A percentile compares a stretch with the other conserved stretches of the same genome.
Evolutionary conservation across 30 jellyfish, hydroid and myxozoan genomes (phyloP).

Genomic region (Phacellophora camtschatica): DNA sequence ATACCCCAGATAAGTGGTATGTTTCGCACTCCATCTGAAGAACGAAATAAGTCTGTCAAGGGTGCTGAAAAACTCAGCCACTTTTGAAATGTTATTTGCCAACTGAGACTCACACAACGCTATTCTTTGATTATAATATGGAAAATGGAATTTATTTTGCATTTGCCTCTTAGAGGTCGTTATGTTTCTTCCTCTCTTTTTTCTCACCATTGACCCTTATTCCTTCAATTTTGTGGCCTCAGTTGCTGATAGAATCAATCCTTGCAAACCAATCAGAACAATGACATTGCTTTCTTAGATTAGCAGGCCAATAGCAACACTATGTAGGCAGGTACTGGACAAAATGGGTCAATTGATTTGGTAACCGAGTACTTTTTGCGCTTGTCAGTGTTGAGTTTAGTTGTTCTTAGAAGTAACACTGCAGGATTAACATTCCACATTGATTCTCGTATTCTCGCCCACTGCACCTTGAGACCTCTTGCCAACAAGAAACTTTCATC

Average conservation of each 20-base stretch:
- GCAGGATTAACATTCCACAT: slow-evolving; percentile 55
- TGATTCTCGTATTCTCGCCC: slow-evolving; percentile 22
- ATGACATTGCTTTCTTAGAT: no score
- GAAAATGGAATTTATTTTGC: background rate
- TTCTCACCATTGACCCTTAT: no score
- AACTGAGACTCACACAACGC: slow-evolving; percentile 10
- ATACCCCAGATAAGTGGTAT: slow-evolving; percentile 11
- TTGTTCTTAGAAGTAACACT: slow-evolving; percentile 19
- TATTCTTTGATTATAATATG: slow-evolving; percentile 20
- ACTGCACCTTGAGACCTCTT: slow-evolving; percentile 23
- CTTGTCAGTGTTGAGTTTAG: slow-evolving; percentile 15
- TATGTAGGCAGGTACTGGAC: background rate
- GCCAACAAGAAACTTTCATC: slow-evolving; percentile 31
- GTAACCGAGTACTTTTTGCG: slow-evolving; percentile 22
- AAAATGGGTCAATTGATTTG: slow-evolving; percentile 13
- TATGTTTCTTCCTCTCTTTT: slow-evolving; percentile 3
- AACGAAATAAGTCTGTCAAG: slow-evolving; percentile 19
- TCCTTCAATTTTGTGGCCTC: no score
- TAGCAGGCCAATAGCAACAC: no score
- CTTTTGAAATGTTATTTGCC: slow-evolving; percentile 5
- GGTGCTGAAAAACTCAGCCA: slow-evolving; percentile 17
- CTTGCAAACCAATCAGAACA: no score
- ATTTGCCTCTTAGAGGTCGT: slow-evolving; percentile 6
- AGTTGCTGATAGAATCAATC: no score
- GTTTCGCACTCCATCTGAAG: slow-evolving; percentile 51